Base-by-base conservation (phyloP, 2,113 vertebrate species). In the Tapirus terrestris region DNA sequence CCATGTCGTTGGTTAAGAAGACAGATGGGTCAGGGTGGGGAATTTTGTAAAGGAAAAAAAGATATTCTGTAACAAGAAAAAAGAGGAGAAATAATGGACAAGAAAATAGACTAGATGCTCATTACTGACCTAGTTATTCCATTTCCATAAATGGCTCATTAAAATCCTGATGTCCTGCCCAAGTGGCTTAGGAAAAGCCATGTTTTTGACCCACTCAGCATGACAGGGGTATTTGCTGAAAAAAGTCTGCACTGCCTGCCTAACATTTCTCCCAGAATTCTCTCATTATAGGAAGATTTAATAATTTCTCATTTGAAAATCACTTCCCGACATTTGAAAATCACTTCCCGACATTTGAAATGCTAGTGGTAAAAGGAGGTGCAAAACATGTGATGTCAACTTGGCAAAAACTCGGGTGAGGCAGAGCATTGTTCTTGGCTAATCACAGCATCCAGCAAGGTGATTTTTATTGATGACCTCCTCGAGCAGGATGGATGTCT, bases 361-460 rank as follows among this genome's bases (percentile, higher is more conserved):
- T 43, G 12, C 43, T n/a, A 1, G 56, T 73, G 58, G 39, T 68
- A 3, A 10, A 63, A 11, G 45, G 51, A 81, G 12, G 10, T 58
- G 8, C 53, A 68, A 91, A 87, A 86, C 0, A 39, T 1, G 2
- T 39, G 5, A 8, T 0, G 0, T 5, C 13, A 33, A 7, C 27
- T 84, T n/a, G 77, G 43, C 14, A 89, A 45, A 85, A 48, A 25
- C 5, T 2, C 0, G 0, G 1, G 10, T 9, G 9, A 25, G 36
- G 89, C 6, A 36, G 72, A 92, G 4, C n/a, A 8, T 39, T 68
- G 13, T 36, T 85, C 73, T 36, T 33, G 3, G 93, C 8, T 36
- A 33, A 89, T 20, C 16, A 45, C 33, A 56, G 85, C 3, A 29
- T 9, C 14, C 13, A 53, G 18, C 17, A 9, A 0, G 25, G 5